Evolutionary conservation across 1,140 invertebrate species (phyloP).

Genomic region (Grapholita molesta): DNA sequence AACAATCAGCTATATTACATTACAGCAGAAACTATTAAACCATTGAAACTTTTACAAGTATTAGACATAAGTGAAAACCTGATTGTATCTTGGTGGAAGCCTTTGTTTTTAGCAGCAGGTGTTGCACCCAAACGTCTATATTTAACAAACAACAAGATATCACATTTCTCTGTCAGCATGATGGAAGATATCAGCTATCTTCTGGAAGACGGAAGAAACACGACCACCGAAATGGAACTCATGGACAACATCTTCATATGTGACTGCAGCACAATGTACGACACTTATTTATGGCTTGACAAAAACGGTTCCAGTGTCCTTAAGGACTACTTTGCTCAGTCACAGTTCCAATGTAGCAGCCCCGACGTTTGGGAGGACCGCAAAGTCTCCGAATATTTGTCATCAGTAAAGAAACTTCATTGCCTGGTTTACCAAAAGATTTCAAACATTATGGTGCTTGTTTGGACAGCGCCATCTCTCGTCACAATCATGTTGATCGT

Average conservation of each 20-base stretch:
- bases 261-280: conserved; percentile 71
- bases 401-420: conserved; percentile 48
- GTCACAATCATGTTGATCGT: conserved; percentile 41
- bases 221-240: conserved; percentile 60
- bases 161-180: conserved; percentile 77
- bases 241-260: conserved; percentile 78
- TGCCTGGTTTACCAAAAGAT: conserved; percentile 58
- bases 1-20: conserved; percentile 73
- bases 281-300: conserved; percentile 59
- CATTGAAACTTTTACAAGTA: conserved; percentile 61
- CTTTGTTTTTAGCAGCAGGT: conserved; percentile 61
- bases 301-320: conserved; percentile 46
- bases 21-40: conserved; percentile 58
- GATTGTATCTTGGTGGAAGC: conserved; percentile 71
- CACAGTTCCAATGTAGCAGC: conserved; percentile 59
- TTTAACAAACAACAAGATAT: conserved; percentile 77
- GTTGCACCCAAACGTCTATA: conserved; percentile 57
- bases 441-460: conserved; percentile 50
- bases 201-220: conserved; percentile 44
- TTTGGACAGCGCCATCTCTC: conserved; percentile 57
- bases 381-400: conserved; percentile 58
- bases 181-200: conserved; percentile 76
- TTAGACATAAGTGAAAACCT: conserved; percentile 76
- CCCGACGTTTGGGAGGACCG: conserved; percentile 67
- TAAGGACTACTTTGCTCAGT: conserved; percentile 47